Percentiles rank a stretch among this genome's conserved stretches.
Conservation (phyloP, 2,113 vertebrate genomes). For the Tragelaphus imberbis region DNA sequence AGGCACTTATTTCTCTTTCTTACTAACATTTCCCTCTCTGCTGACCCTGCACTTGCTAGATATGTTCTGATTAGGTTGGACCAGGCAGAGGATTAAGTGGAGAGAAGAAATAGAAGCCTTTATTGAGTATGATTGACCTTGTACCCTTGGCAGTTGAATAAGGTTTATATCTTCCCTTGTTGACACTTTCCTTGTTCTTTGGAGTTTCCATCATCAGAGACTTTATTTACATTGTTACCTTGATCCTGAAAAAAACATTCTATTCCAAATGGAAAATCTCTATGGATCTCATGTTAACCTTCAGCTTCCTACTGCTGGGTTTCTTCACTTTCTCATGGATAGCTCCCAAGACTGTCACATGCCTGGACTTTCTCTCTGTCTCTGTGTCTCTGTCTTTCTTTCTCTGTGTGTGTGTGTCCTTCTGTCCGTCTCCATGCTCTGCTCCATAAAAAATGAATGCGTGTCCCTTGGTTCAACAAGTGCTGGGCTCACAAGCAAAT, state of each 20-base stretch:
- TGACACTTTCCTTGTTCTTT: background rate
- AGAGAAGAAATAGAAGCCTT: background rate
- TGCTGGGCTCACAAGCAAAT: background rate
- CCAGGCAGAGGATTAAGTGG: background rate
- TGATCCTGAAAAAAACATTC: background rate
- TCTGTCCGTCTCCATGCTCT: background rate
- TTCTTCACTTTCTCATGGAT: background rate
- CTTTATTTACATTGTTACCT: background rate
- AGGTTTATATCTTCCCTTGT: background rate
- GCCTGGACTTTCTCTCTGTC: background rate
- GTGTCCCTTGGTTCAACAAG: background rate
- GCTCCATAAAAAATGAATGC: background rate
- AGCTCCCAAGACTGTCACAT: background rate
- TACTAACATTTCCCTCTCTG: background rate
- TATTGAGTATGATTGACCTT: background rate
- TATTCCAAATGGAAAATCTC: background rate
- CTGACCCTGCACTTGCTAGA: background rate
- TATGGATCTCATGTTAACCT: background rate
- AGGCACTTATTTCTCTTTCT: background rate
- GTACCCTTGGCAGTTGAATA: background rate
- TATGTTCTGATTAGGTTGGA: background rate
- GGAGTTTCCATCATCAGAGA: background rate
- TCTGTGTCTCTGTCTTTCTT: background rate
- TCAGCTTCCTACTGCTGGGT: background rate
- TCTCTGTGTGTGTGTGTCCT: background rate